Evolutionary conservation across 2,797 vertebrate genomes (phyloP), one percentile per base, ranked within the genome.

Genomic region (Sebastes nivosus): DNA sequence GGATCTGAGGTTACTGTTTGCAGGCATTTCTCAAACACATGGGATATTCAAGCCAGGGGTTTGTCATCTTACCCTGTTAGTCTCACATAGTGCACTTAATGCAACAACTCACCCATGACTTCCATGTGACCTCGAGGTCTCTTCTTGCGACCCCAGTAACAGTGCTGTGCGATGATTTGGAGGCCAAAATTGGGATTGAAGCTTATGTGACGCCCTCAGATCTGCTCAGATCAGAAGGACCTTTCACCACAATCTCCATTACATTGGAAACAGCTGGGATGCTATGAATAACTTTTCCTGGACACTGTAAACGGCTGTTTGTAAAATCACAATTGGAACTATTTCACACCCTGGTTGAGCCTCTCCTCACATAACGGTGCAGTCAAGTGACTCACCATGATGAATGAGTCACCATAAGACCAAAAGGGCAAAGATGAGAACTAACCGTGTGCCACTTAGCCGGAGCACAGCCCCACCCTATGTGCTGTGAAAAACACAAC

Each of bases 361-460:
- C 8, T 57, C 69, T 74, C 29, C 32, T 75, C 34, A 66, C 66
- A 69, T 60, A 67, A 75, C 86, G 36, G 61, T 77, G 77, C 79
- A 83, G 78, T 72, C 54, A 68, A 81, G 77, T 83, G 82, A 78
- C 38, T 89, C 74, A 76, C 22, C 58, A 1, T 10, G 27, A 77
- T 10, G 27, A 75, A 27, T 77, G 78, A 77, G 34, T 85, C 63
- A 84, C 71, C n/a, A 8, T 79, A 85, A 75, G 61, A 78, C 60
- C 59, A 79, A 70, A 84, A 84, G 74, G 77, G 63, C 72, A 80
- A 72, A 68, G 66, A 77, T 67, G 82, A 82, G 52, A 78, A 81
- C 24, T 72, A 81, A 75, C 67, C 14, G 64, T 36, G 38, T n/a
- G 60, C 57, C 72, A 82, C 77, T 67, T 87, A 60, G 71, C 72